These are phyloP conservation scores for Proterorhinus semilunaris DNA, from an alignment of 2,113 vertebrate genomes.

Conservation along the genomic window DNA sequence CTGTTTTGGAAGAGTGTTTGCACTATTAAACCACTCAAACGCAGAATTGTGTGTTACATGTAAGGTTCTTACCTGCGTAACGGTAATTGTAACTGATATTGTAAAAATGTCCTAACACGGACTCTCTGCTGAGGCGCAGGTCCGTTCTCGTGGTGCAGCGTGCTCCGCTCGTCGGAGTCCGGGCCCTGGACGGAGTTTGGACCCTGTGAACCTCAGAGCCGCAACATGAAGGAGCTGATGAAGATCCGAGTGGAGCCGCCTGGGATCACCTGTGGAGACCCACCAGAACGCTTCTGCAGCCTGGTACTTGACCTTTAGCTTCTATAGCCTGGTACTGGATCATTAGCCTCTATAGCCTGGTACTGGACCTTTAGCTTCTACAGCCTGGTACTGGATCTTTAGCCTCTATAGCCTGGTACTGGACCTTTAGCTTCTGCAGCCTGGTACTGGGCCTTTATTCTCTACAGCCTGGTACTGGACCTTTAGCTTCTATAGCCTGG, in stretches of 20 bases:
- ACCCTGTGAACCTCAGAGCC: conserved; percentile 86
- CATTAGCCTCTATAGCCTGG: background rate
- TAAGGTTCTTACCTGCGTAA: too few species aligned
- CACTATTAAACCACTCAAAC: too few species aligned
- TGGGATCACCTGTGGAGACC: conserved; percentile 92
- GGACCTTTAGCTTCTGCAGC: too few species aligned
- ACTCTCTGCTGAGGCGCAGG: conserved; percentile 20
- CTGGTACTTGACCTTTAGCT: conserved; percentile 79
- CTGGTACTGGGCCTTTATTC: too few species aligned
- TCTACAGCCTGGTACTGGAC: too few species aligned
- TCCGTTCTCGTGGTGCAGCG: conserved; percentile 87
- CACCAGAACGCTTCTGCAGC: conserved; percentile 93
- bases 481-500: too few species aligned
- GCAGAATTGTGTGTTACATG: too few species aligned
- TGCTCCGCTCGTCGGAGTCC: conserved; percentile 82
- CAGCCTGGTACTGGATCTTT: too few species aligned
- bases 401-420: too few species aligned
- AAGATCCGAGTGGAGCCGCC: conserved; percentile 90
- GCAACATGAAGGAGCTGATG: conserved; percentile 89
- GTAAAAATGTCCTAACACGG: background rate
- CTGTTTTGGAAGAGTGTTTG: too few species aligned
- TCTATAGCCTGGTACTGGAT: background rate
- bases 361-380: background rate
- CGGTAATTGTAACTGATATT: too few species aligned
- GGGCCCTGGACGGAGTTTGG: conserved; percentile 88